Evolutionary conservation across 2,888 invertebrate genomes (phyloP).

Genomic region (Brachypalpus laphriformis): DNA sequence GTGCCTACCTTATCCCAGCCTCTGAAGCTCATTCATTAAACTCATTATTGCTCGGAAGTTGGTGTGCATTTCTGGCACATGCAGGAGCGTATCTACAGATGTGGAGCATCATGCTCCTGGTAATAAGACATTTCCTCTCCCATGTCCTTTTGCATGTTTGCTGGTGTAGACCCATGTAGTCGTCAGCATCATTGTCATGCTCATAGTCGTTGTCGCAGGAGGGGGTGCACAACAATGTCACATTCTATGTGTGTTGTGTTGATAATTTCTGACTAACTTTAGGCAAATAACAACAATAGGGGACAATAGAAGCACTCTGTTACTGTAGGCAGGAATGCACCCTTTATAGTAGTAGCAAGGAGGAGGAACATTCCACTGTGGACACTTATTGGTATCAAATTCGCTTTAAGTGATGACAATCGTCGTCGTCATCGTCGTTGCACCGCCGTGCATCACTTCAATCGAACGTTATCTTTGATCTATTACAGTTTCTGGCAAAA

Average conservation of each 20-base stretch:
- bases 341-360: no score
- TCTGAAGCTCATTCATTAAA: constrained; percentile 69
- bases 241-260: constrained; percentile 62
- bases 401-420: constrained; percentile 71
- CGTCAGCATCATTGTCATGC: constrained; percentile 57
- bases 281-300: constrained; percentile 73
- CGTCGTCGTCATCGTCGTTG: constrained; percentile 36
- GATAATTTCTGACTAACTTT: constrained; percentile 76
- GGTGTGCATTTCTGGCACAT: constrained; percentile 28
- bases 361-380: constrained; percentile 58
- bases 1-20: not conserved
- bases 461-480: constrained; percentile 50
- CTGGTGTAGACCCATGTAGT: constrained; percentile 70
- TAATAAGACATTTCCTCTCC: constrained; percentile 74
- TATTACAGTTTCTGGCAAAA: constrained; percentile 9
- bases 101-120: constrained; percentile 61
- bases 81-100: constrained; percentile 6
- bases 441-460: constrained; percentile 29
- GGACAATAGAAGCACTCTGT: constrained; percentile 8
- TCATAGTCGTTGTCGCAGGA: constrained; percentile 16
- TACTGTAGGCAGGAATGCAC: not conserved
- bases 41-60: constrained; percentile 70
- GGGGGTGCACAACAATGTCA: constrained; percentile 38
- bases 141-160: constrained; percentile 72
- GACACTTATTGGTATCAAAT: constrained; percentile 72